Conservation (phyloP, 2,797 vertebrate species). For the Sebastes steindachneri region DNA sequence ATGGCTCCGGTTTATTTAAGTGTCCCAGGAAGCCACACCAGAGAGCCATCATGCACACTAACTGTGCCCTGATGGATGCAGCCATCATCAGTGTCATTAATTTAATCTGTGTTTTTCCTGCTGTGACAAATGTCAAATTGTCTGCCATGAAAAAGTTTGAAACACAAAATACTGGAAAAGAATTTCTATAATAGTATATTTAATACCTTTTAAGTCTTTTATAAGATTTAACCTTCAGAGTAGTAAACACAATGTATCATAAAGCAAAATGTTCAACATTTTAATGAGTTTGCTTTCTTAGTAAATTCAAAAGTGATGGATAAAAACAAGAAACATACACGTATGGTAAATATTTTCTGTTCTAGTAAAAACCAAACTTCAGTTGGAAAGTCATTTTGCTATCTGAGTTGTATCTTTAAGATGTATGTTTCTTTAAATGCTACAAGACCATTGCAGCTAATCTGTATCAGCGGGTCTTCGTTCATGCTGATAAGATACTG, state of each 20-base stretch:
- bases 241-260: background rate
- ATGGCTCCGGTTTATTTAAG: background rate
- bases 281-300: background rate
- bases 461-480: background rate
- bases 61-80: background rate
- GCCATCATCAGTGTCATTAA: background rate
- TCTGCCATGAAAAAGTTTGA: background rate
- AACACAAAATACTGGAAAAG: background rate
- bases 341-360: background rate
- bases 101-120: background rate
- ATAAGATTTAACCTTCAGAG: background rate
- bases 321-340: background rate
- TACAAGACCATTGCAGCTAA: background rate
- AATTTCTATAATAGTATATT: background rate
- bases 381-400: background rate
- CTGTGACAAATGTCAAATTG: background rate
- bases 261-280: background rate
- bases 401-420: background rate
- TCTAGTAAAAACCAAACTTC: background rate
- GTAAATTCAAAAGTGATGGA: background rate
- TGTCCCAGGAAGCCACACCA: background rate
- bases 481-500: slow-evolving; percentile 1
- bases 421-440: background rate
- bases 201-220: background rate
- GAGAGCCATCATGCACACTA: background rate